Conservation (phyloP, 2,113 vertebrate species). For the Eubucco bourcierii region DNA sequence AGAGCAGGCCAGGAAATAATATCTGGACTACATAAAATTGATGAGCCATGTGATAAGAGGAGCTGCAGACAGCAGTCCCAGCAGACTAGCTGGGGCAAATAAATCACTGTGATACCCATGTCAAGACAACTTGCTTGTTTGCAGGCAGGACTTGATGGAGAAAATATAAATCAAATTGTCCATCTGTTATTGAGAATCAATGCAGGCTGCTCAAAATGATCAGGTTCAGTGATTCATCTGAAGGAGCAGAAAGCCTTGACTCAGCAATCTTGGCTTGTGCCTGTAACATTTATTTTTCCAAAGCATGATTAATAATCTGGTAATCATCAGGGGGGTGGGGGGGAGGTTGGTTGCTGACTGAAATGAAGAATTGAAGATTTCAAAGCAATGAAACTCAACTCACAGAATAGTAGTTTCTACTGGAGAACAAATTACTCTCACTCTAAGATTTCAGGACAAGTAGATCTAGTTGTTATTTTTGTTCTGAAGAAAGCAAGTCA, state of each 20-base stretch:
- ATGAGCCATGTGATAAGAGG: accelerated
- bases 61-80: not conserved
- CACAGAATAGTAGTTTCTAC: not conserved
- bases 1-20: not conserved
- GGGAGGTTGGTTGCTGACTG: not conserved
- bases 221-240: not conserved
- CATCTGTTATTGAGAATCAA: not conserved
- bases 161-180: not conserved
- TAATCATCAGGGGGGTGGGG: accelerated
- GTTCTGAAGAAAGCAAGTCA: not conserved
- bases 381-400: not conserved
- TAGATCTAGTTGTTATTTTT: not conserved
- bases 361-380: not conserved
- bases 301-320: not conserved
- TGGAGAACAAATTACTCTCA: not conserved
- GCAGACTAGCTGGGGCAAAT: not conserved
- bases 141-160: not conserved
- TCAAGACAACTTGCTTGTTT: not conserved
- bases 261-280: not conserved
- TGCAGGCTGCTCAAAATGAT: not conserved
- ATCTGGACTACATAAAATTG: not conserved
- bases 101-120: not conserved
- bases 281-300: not conserved
- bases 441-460: not conserved
- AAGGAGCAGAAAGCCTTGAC: not conserved